Evolutionary conservation across 2,113 vertebrate species (phyloP), one percentile per base, ranked within the genome.

Genomic region (Lepisosteus oculatus): DNA sequence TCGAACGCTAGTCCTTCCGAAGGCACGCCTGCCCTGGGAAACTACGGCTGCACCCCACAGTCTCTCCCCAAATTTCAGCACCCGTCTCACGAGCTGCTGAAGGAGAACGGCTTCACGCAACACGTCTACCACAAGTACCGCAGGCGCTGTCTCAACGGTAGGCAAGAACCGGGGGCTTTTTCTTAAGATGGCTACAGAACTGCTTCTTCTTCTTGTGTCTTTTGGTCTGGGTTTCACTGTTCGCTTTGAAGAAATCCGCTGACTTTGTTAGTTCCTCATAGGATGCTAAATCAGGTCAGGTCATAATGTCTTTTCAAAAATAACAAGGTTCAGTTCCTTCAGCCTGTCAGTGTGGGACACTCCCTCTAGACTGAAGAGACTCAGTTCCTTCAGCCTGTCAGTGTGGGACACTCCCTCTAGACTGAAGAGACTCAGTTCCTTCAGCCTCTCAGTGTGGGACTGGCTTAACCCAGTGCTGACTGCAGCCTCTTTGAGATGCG

Each of bases 121-220:
- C 97, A 99, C 0, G 97, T 99, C 77, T 99, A 99, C 91, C 97
- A 99, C 92, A 99, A 99, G 86, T 99, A 98, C 85, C 95, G 96
- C 79, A 93, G 97, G 80, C 96, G 97, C 90, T 99, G 97, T 92
- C 95, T 99, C 79, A 99, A 99, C 0, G 97, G 97, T 99, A 85
- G 70, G 80, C 75, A 29, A 29, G 29, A 29, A 29, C 29, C 29
- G 29, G 2, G 29, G 29, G 29, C 8, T 4, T 43, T 3, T 0
- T 8, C 15, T 44, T 9, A 3, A 54, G 14, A 11, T 61, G 3
- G 42, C 42, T 43, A 47, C 8, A 41, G 17, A 63, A 0, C 15
- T 13, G 17, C 43, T 43, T 63, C 68, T 43, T 63, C 68, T 29
- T 29, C 29, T 29, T 29, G 29, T 29, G 29, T 29, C 29, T 29